phyloP scores from a whole-genome alignment of 2,797 vertebrate species.

The Rachycentron canadum region DNA sequence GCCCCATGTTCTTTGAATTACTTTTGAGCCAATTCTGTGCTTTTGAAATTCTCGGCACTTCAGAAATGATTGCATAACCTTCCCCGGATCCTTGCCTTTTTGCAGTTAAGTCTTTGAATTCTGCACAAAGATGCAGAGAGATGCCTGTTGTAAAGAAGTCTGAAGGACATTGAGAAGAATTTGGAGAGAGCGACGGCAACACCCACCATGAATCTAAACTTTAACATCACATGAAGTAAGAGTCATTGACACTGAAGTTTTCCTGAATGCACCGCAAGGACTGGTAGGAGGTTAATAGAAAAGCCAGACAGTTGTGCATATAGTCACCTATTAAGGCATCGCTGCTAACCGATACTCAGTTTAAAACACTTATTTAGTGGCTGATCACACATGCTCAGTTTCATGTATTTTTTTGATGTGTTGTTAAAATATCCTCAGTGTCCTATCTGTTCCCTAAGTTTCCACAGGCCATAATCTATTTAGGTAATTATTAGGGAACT shows the following conservation, averaged over 20 bases:
- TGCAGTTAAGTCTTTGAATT: slow-evolving; percentile 26
- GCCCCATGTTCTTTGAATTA: slow-evolving; percentile 27
- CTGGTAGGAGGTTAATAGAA: slow-evolving; percentile 1
- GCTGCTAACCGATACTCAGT: not conserved
- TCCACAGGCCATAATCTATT: not conserved
- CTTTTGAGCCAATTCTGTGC: not conserved
- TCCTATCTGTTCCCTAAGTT: not conserved
- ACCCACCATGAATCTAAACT: slow-evolving; percentile 3
- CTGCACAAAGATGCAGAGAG: not conserved
- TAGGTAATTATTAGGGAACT: not conserved
- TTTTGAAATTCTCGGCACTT: slow-evolving; percentile 39
- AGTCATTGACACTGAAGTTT: not conserved
- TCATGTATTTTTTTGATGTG: not conserved
- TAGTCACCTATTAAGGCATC: not conserved
- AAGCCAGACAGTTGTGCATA: not conserved
- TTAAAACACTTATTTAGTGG: not conserved
- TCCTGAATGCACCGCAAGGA: not conserved
- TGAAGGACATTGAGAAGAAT: slow-evolving; percentile 6
- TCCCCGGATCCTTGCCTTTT: slow-evolving; percentile 33
- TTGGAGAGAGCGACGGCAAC: not conserved
- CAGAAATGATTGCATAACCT: slow-evolving; percentile 41
- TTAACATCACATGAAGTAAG: not conserved
- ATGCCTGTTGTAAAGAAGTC: not conserved
- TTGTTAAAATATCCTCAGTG: not conserved
- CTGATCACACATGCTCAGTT: slow-evolving; percentile 7